Percentiles rank a stretch among this genome's conserved stretches.
These are phyloP conservation scores for Tapera naevia DNA, from an alignment of 2,797 vertebrate species.

Conservation along the genomic window DNA sequence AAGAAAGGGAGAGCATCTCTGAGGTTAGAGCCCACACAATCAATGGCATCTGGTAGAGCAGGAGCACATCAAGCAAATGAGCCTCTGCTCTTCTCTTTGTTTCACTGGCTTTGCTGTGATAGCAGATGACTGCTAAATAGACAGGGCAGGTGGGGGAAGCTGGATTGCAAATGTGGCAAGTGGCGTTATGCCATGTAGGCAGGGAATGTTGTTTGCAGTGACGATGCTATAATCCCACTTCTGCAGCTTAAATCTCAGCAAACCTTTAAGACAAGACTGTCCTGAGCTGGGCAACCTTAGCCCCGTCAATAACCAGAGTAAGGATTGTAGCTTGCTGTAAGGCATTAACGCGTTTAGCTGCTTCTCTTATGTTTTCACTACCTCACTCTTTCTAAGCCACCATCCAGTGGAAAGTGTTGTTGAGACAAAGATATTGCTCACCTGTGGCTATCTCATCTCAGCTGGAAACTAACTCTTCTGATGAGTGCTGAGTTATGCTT, in stretches of 20 bases:
- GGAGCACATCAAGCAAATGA: not conserved
- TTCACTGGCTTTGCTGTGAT: not conserved
- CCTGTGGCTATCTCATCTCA: slow-evolving; percentile 13
- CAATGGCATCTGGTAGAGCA: not conserved
- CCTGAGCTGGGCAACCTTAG: not conserved
- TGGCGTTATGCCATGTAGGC: not conserved
- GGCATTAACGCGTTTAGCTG: not conserved
- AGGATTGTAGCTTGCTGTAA: not conserved
- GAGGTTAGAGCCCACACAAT: not conserved
- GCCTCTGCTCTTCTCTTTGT: slow-evolving; percentile 8
- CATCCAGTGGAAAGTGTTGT: not conserved
- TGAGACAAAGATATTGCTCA: not conserved
- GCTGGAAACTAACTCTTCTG: not conserved
- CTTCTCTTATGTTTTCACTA: not conserved
- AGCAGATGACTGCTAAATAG: not conserved
- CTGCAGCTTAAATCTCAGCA: not conserved
- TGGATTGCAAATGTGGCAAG: not conserved
- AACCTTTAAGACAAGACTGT: not conserved
- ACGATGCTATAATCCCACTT: not conserved
- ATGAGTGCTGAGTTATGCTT: not conserved
- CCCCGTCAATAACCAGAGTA: rapidly evolving
- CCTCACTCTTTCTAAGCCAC: not conserved
- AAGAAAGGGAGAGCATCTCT: not conserved
- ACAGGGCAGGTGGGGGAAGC: not conserved
- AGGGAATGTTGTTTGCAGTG: not conserved